Base-by-base conservation (phyloP, 1,140 invertebrate species). In the Penaeus vannamei region DNA sequence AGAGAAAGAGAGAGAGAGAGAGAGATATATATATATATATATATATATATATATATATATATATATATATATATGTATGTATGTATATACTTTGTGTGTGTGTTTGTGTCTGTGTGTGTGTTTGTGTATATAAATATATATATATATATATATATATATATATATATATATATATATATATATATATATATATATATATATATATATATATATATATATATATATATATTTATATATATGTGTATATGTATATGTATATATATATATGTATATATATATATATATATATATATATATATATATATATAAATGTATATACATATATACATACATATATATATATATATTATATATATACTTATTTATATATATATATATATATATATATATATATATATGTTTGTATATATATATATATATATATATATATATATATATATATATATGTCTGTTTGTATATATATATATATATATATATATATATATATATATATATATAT, bases 371-470 rank as follows among this genome's bases (percentile, higher is more conserved):
- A 72, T 72, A 72, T 72, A 72, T 72, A 72, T 72, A 72, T n/a
- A 72, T n/a, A 72, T 72, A 72, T 72, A 72, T 72, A 72, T 72
- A 72, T 72, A 72, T 26, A 72, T 72, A 72, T 72, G n/a, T 72
- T 23, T 72, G n/a, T 72, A 72, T 72, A 72, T 72, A n/a, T 72
- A 72, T 72, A 72, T 72, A 72, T 72, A n/a, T 72, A n/a, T 72
- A n/a, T 23, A n/a, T 72, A 66, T 72, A 23, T 23, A 2, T 23
- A 2, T 23, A 2, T 69, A 23, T 69, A 1, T 32, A 23, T 23
- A n/a, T 32, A n/a, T 72, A 72, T 3, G n/a, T 72, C 20, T 72
- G 0, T n/a, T 23, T 72, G 2, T 72, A 72, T 26, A 17, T 72
- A 72, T 69, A 1, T 69, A 23, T 36, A 23, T 23, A 1, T 69